Evolutionary conservation across 1,140 invertebrate species (phyloP).

Genomic region (Neuroterus valhalla): DNA sequence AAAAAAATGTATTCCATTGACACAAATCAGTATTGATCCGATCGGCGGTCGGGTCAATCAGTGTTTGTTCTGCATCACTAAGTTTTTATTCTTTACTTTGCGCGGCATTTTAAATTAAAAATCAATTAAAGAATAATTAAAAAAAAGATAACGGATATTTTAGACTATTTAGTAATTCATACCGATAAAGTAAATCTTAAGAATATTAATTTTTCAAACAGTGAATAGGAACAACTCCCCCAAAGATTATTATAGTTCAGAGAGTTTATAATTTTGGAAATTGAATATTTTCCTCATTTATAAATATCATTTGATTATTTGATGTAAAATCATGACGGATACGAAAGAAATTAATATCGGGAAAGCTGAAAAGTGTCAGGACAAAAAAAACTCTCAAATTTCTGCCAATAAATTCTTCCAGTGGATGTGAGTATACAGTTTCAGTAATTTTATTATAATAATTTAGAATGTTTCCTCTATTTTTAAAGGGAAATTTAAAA

Average conservation of each 20-base stretch:
- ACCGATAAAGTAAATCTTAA: too few relatives aligned
- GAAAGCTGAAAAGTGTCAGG: not conserved
- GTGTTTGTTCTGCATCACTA: not conserved
- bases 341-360: not conserved
- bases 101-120: not conserved
- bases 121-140: too few relatives aligned
- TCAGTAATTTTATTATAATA: too few relatives aligned
- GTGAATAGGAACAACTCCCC: too few relatives aligned
- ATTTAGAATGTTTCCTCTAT: not conserved
- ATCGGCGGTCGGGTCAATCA: slow-evolving; percentile 16
- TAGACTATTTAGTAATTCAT: too few relatives aligned
- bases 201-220: too few relatives aligned
- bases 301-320: too few relatives aligned
- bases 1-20: slow-evolving; percentile 3
- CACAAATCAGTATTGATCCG: slow-evolving; percentile 30
- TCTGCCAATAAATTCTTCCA: slow-evolving; percentile 1
- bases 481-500: not conserved
- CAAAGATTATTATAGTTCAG: too few relatives aligned
- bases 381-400: not conserved
- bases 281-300: too few relatives aligned
- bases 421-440: slow-evolving; percentile 5
- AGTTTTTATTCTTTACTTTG: not conserved
- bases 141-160: too few relatives aligned
- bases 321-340: not conserved
- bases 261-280: too few relatives aligned